These are phyloP conservation scores for Microtus montanus DNA, from an alignment of 2,113 vertebrate species.

Conservation along the genomic window DNA sequence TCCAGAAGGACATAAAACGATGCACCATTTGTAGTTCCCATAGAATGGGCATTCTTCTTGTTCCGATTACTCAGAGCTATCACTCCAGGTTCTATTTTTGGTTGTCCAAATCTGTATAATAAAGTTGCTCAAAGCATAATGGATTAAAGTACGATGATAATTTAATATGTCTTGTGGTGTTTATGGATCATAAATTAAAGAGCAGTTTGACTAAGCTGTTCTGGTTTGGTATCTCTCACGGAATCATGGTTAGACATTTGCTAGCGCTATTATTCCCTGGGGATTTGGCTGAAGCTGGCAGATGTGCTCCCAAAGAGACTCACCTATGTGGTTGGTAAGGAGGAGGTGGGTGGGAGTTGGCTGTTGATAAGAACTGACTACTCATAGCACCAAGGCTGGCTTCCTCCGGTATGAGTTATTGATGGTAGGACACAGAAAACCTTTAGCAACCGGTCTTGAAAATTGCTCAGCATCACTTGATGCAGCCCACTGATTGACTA, in stretches of 20 bases:
- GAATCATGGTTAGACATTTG: background rate
- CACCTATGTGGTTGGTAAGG: background rate
- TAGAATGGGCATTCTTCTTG: background rate
- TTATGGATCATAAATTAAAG: background rate
- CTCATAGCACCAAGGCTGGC: background rate
- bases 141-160: slow-evolving; percentile 16
- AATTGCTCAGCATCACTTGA: background rate
- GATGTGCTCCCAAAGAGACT: background rate
- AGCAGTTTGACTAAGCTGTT: background rate
- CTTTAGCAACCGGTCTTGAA: background rate
- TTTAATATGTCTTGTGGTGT: background rate
- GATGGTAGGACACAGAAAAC: background rate
- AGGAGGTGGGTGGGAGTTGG: background rate
- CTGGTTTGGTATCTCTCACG: background rate
- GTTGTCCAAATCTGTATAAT: background rate
- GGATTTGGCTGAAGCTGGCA: background rate
- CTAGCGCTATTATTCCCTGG: background rate
- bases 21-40: background rate
- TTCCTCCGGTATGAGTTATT: background rate
- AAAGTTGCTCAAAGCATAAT: background rate
- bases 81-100: background rate
- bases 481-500: background rate
- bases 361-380: background rate
- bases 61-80: background rate
- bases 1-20: background rate